These are phyloP conservation scores for Discoglossus pictus DNA, from an alignment of 2,797 vertebrate genomes.

Conservation along the genomic window DNA sequence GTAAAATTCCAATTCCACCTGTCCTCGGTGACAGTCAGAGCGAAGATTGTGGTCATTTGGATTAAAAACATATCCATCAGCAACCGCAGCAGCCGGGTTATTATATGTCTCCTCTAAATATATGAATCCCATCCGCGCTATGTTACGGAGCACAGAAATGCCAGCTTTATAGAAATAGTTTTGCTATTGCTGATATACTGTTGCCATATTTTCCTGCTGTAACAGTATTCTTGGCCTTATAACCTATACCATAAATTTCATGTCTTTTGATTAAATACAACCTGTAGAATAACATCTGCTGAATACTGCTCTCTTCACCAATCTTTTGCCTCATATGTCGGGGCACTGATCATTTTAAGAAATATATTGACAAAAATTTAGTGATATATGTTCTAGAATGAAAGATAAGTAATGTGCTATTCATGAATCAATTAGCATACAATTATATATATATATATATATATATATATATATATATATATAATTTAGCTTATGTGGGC, in stretches of 20 bases:
- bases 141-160: constrained; percentile 66
- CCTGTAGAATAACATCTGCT: constrained; percentile 58
- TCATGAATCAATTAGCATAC: too few relatives aligned
- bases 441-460: too few relatives aligned
- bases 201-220: constrained; percentile 70
- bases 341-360: constrained; percentile 52
- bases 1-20: constrained; percentile 67
- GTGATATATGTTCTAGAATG: too few relatives aligned
- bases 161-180: constrained; percentile 77
- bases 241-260: constrained; percentile 69
- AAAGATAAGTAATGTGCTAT: too few relatives aligned
- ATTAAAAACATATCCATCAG: constrained; percentile 76
- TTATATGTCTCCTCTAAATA: constrained; percentile 77
- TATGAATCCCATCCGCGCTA: constrained; percentile 68
- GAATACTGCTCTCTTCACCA: constrained; percentile 56
- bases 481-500: too few relatives aligned
- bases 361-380: constrained; percentile 19
- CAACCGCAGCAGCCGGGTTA: constrained; percentile 60
- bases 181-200: constrained; percentile 69
- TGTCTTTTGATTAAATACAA: constrained; percentile 69
- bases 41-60: constrained; percentile 74
- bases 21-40: constrained; percentile 67
- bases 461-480: too few relatives aligned
- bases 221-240: constrained; percentile 70
- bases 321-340: constrained; percentile 55